Conservation (phyloP, 2,113 vertebrate species). For the Hydrolagus affinis region DNA sequence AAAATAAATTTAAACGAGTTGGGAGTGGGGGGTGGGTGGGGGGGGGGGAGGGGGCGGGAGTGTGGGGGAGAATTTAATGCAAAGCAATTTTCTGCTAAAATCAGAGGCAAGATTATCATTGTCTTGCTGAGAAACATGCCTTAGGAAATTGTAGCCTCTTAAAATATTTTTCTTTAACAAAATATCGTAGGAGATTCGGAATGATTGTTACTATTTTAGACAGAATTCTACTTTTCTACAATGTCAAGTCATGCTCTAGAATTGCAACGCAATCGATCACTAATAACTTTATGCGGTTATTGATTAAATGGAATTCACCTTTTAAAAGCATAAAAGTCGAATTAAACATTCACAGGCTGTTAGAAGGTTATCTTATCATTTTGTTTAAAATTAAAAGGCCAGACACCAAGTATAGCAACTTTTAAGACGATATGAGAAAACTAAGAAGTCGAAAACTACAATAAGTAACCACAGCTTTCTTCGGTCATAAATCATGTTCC, state of each 20-base stretch:
- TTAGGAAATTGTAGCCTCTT: slow-evolving; percentile 45
- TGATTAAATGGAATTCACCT: slow-evolving; percentile 38
- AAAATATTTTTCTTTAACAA: slow-evolving; percentile 20
- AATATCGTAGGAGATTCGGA: background rate
- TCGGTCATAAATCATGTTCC: slow-evolving; percentile 73
- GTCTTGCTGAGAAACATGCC: slow-evolving; percentile 42
- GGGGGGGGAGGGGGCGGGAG: slow-evolving; percentile 19
- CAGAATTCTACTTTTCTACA: background rate
- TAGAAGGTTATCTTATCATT: background rate
- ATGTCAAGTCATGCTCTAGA: background rate
- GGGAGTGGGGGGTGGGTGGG: no score
- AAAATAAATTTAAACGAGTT: slow-evolving; percentile 59
- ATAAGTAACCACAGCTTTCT: slow-evolving; percentile 69
- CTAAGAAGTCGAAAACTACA: slow-evolving; percentile 37
- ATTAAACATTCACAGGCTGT: no score
- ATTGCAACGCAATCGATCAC: background rate
- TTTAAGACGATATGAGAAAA: background rate
- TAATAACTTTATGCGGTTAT: slow-evolving; percentile 23
- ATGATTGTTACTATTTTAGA: background rate
- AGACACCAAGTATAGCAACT: background rate
- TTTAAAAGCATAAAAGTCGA: background rate
- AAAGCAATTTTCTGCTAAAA: slow-evolving; percentile 55
- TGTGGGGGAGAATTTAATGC: slow-evolving; percentile 57
- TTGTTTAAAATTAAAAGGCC: background rate
- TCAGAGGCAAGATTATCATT: slow-evolving; percentile 16